Base-by-base conservation (phyloP, 2,797 vertebrate genomes). In the Gymnothorax reevesii region DNA sequence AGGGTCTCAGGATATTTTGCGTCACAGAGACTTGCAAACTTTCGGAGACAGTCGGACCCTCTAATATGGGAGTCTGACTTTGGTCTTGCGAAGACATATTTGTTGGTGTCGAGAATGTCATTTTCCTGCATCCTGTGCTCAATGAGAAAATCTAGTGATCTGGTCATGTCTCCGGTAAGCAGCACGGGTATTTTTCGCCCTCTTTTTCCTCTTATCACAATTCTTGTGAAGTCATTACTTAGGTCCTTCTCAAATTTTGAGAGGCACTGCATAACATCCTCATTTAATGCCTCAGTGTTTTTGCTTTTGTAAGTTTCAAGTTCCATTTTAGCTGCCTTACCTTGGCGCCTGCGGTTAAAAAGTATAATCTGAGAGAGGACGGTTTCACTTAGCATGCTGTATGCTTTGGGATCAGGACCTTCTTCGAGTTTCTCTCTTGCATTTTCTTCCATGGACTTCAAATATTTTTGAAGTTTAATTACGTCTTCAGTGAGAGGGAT, bases 351-450 rank as follows among this genome's bases (percentile, higher is more conserved):
- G 42, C 54, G 15, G 27, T 90, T 90, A 84, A 89, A 88, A 7
- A 88, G 12, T 25, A 82, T 57, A 1, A 90, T 77, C 62, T 73
- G 42, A 27, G 64, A 86, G 7, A 90, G 88, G 54, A 88, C 27
- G 49, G n/a, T 52, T 13, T 71, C n/a, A 13, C 85, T 10, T 8
- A 87, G 33, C 3, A 13, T 89, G 66, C 57, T 83, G 85, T 86
- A 89, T 9, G 84, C 66, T 10, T 33, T 20, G 7, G 25, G 69
- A 69, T 60, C 55, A 13, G 87, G 83, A 25, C 57, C 71, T 59
- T 60, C 73, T 8, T 12, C 12, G 4, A 86, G 42, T 7, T 85
- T 54, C 15, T 12, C 22, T 82, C 54, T 84, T 7, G 83, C 66
- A 7, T 84, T 2, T 49, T 77, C 71, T 83, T 73, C 79, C 12